Evolutionary conservation across 2,113 vertebrate species (phyloP).

Genomic region (Oxyura jamaicensis): DNA sequence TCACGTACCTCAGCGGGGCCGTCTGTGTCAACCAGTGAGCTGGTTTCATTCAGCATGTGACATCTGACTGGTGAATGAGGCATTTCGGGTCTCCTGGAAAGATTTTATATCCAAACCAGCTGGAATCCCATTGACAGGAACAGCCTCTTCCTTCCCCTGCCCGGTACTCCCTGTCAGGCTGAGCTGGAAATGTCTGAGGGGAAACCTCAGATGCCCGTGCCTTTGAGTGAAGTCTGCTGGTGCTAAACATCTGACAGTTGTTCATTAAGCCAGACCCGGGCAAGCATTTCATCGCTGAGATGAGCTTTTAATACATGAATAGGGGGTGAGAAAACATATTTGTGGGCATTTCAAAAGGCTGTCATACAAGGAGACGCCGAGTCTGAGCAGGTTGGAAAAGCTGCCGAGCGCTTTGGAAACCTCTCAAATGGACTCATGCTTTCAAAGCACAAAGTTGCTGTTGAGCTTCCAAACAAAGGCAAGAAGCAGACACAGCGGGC

Average conservation of each 20-base stretch:
- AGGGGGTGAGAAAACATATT: constrained; percentile 35
- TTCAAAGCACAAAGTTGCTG: not conserved
- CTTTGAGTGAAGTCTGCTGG: constrained; percentile 36
- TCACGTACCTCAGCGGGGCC: constrained; percentile 56
- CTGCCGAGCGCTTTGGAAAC: constrained; percentile 25
- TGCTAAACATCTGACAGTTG: constrained; percentile 47
- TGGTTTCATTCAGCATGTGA: constrained; percentile 52
- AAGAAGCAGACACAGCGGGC: not conserved
- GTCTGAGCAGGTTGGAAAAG: constrained; percentile 51
- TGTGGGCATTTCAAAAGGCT: constrained; percentile 55
- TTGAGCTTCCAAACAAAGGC: not conserved
- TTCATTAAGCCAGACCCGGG: constrained; percentile 15
- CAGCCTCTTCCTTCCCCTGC: constrained; percentile 41
- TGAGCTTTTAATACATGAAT: constrained; percentile 66
- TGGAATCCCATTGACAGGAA: constrained; percentile 55
- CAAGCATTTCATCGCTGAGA: constrained; percentile 31
- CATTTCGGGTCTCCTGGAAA: constrained; percentile 59
- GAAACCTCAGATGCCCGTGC: constrained; percentile 8
- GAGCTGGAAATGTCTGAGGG: constrained; percentile 29
- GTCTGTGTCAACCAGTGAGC: constrained; percentile 50
- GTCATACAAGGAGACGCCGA: constrained; percentile 59
- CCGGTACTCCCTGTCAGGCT: constrained; percentile 21
- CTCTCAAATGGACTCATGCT: constrained; percentile 25
- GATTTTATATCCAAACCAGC: constrained; percentile 54
- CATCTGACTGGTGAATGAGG: constrained; percentile 47